These are phyloP conservation scores for Sisor rabdophorus DNA, from an alignment of 2,113 vertebrate species.

Conservation along the genomic window DNA sequence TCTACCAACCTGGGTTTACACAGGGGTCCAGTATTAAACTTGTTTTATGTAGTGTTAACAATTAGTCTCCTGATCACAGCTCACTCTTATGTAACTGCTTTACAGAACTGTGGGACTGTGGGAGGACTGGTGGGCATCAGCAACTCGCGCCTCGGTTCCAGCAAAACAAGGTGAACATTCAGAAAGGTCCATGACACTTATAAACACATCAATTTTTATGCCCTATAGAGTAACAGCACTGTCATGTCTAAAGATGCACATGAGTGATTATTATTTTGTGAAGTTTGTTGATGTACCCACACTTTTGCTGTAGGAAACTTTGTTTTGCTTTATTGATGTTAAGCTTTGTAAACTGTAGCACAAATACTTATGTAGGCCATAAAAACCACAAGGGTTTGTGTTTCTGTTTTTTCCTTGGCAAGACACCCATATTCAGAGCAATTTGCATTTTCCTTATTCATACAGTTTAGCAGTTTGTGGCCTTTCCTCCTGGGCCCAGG, in stretches of 20 bases:
- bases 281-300: background rate
- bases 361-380: background rate
- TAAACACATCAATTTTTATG: background rate
- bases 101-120: slow-evolving; percentile 69
- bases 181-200: background rate
- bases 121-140: slow-evolving; percentile 74
- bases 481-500: too few relatives aligned
- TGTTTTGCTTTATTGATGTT: too few relatives aligned
- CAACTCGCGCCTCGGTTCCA: slow-evolving; percentile 72
- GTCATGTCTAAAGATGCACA: background rate
- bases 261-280: background rate
- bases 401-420: background rate
- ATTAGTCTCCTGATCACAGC: background rate
- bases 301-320: too few relatives aligned
- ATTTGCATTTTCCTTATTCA: too few relatives aligned
- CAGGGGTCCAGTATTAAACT: background rate
- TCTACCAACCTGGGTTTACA: background rate
- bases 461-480: too few relatives aligned
- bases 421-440: too few relatives aligned
- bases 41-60: background rate
- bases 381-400: background rate
- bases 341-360: too few relatives aligned
- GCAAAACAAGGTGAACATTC: slow-evolving; percentile 77
- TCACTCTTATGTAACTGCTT: background rate
- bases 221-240: background rate